These are phyloP conservation scores for Pleuronectes platessa DNA, from an alignment of 2,113 vertebrate genomes.

Conservation along the genomic window DNA sequence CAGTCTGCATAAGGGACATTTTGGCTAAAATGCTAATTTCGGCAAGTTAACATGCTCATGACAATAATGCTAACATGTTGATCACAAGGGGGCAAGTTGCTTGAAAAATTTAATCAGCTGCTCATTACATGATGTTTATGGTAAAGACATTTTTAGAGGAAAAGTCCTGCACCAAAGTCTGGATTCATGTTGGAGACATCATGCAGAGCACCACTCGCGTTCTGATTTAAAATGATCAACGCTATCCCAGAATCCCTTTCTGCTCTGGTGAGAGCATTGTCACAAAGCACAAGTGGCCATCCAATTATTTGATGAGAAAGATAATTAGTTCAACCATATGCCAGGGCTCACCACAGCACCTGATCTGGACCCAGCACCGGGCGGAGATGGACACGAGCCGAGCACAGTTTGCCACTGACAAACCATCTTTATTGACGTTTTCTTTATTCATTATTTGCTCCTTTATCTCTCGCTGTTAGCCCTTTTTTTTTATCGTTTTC, in stretches of 20 bases:
- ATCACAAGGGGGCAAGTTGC: too few relatives aligned
- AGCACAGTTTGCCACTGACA: constrained; percentile 50
- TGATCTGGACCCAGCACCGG: constrained; percentile 48
- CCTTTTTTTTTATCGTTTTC: constrained; percentile 23
- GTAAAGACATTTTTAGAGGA: too few relatives aligned
- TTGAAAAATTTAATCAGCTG: too few relatives aligned
- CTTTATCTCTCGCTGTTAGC: constrained; percentile 42
- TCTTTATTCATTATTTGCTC: constrained; percentile 61
- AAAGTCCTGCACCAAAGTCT: too few relatives aligned
- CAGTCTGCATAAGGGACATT: too few relatives aligned
- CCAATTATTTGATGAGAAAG: constrained; percentile 72
- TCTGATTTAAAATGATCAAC: constrained; percentile 75
- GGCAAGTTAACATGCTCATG: too few relatives aligned
- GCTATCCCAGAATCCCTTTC: constrained; percentile 70
- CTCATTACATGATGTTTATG: too few relatives aligned
- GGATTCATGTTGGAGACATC: constrained; percentile 1
- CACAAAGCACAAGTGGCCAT: constrained; percentile 72
- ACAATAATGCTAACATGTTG: too few relatives aligned
- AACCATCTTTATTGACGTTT: constrained; percentile 50
- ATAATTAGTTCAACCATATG: constrained; percentile 79
- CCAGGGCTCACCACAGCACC: constrained; percentile 63
- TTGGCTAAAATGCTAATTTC: too few relatives aligned
- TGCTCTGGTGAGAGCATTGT: constrained; percentile 69
- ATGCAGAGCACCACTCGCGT: constrained; percentile 58
- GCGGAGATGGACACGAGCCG: constrained; percentile 12